Evolutionary conservation across 2,113 vertebrate species (phyloP), one percentile per base, ranked within the genome.

Genomic region (Phyllostomus discolor): DNA sequence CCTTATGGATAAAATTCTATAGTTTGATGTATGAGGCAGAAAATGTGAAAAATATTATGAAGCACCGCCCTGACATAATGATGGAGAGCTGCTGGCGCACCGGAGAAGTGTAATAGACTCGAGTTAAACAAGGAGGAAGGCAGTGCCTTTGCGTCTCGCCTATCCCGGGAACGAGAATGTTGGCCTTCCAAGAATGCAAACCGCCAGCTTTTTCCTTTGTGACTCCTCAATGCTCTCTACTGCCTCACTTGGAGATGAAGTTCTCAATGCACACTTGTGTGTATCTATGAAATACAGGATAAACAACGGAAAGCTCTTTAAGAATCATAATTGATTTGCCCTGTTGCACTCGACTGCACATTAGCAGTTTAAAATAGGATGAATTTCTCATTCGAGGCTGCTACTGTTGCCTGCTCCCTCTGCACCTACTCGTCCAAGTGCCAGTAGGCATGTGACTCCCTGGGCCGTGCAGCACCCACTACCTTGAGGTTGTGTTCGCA

Each of bases 21-120:
- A 90, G 96, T 95, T 98, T 99, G 98, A 99, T 98, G 96, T 98
- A 98, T 98, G 99, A 98, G 97, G 98, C 97, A 98, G 98, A 98
- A 99, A 98, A 98, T 98, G 97, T 98, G 98, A 98, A 98, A 98
- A 98, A 98, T 98, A 98, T 98, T 98, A 98, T 97, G 96, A 98
- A 98, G 97, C 90, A 89, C 94, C 97, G 75, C 94, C 91, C 96
- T 98, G 98, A 98, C 98, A 98, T 59, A 89, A 98, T 98, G 98
- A 99, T 98, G 98, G 98, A 99, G 90, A 95, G 94, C 96, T 96
- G 95, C 81, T 88, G 93, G 81, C 98, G 95, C 88, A 93, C 85
- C 15, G 8, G 85, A 97, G 98, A 96, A 98, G 97, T 96, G 80
- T 69, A 97, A 97, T 82, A 97, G 95, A 96, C 62, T 76, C 12